Base-by-base conservation (phyloP, 2,888 invertebrate genomes). In the Scaptomyza flava region DNA sequence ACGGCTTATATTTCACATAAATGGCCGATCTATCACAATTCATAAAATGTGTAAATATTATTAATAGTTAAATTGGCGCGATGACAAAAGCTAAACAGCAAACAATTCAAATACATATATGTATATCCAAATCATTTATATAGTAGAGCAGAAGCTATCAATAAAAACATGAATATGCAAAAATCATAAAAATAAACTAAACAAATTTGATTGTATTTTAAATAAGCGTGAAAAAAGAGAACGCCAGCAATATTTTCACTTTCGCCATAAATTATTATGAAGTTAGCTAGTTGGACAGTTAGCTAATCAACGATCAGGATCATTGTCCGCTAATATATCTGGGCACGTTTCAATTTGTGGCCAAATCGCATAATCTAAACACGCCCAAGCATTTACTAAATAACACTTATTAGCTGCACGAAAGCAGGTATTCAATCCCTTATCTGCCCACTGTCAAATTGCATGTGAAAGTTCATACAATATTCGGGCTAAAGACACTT, bases 391-490 rank as follows among this genome's bases (percentile, higher is more conserved):
- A 67, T 52, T 60, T 52, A 54, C 64, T 69, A 64, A 83, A 79
- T 56, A 68, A 33, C 27, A 59, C 62, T 77, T 63, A 72, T 81
- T 80, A 79, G 71, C 63, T 56, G 54, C 67, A 72, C 77, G 59
- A 77, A 11, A 14, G 50, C 17, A 12, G 30, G 17, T 20, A 33
- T 4, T n/a, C 23, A 31, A 30, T 8, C 17, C 20, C 8, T 11
- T 17, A 31, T 30, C 33, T 8, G 43, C 46, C 42, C 41, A 48
- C 42, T n/a, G 60, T 27, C 53, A 30, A 53, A 69, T 70, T 65
- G 72, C 75, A 72, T 81, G 81, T 81, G 81, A 81, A 81, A 81
- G 81, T 81, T 75, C 75, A 80, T 47, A 59, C 66, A 45, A 47
- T 54, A 57, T 23, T 20, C 31, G 27, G 38, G 2, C 30, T 34